Conservation (phyloP, 2,797 vertebrate genomes). For the Hemitrygon akajei region DNA sequence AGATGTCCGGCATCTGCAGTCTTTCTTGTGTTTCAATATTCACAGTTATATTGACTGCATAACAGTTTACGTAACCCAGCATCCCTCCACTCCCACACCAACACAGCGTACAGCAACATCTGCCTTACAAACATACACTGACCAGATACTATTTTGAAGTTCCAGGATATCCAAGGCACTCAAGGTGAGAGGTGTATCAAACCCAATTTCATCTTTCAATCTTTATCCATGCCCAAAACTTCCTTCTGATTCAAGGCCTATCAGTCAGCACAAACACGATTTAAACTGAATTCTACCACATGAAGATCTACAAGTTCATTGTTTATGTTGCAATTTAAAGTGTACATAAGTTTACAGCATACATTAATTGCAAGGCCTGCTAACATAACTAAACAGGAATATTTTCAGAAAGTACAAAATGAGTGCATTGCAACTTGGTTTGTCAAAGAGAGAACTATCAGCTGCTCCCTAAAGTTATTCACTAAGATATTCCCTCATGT, state of each 20-base stretch:
- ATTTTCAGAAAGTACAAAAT: neutral
- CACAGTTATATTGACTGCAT: no score
- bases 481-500: neutral
- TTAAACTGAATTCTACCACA: neutral
- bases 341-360: neutral
- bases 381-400: neutral
- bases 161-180: no score
- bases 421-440: neutral
- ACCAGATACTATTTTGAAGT: no score
- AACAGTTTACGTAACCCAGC: no score
- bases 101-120: no score
- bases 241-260: neutral
- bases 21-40: no score
- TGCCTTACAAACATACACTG: no score
- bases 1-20: no score
- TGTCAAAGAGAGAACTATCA: neutral
- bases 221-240: neutral
- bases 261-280: neutral
- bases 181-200: no score
- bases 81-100: no score
- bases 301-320: neutral
- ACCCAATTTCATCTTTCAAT: neutral
- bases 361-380: neutral
- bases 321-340: neutral
- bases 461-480: no score